Percentiles rank a stretch among this genome's conserved stretches.
phyloP scores from a whole-genome alignment of 2,113 vertebrate genomes.

The Lycocorax pyrrhopterus region DNA sequence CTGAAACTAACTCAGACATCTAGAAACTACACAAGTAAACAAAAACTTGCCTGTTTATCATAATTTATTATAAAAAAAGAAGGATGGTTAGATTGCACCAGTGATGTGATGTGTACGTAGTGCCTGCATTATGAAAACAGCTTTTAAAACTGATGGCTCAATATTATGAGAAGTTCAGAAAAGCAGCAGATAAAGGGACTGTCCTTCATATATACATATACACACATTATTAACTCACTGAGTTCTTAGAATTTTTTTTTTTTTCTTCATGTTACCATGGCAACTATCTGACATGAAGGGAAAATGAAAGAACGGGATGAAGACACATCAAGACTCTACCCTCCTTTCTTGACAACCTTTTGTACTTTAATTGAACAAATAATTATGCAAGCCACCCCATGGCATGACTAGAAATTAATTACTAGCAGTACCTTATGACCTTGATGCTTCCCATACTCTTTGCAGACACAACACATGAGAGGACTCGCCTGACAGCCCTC shows the following conservation, averaged over 20 bases:
- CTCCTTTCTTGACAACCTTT: neutral
- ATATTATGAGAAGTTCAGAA: neutral
- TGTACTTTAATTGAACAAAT: neutral
- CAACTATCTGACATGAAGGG: neutral
- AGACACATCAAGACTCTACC: neutral
- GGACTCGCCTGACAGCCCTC: conserved; percentile 89
- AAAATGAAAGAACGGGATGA: neutral
- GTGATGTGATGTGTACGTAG: neutral
- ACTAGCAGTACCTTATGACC: conserved; percentile 88
- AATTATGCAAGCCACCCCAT: neutral
- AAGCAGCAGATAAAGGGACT: neutral
- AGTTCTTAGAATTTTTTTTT: neutral
- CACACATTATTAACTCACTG: neutral
- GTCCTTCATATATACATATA: neutral
- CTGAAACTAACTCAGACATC: neutral
- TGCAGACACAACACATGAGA: conserved; percentile 98
- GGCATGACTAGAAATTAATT: neutral
- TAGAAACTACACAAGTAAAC: neutral
- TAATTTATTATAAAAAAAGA: neutral
- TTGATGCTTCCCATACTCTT: conserved; percentile 98
- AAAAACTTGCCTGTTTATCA: neutral
- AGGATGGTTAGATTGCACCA: neutral
- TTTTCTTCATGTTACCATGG: neutral
- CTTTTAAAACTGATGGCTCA: neutral
- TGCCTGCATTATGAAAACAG: neutral